Percentiles rank a stretch among this genome's conserved stretches.
Conservation (phyloP, 1,140 invertebrate species). For the Cydia amplana region DNA sequence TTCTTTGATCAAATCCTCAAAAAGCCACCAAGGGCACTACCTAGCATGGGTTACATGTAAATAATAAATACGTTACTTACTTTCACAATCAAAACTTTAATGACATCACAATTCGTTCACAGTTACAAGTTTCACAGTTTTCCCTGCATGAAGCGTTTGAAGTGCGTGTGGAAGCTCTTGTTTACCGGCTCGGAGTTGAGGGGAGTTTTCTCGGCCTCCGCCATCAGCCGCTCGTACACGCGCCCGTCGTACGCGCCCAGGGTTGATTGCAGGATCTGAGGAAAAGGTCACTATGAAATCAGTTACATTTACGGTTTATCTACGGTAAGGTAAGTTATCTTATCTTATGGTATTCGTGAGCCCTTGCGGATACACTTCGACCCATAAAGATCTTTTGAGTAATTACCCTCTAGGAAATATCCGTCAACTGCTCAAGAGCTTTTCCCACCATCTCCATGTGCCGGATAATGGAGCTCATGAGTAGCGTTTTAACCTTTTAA, state of each 20-base stretch:
- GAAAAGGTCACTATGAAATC: slow-evolving; percentile 43
- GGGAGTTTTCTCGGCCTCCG: slow-evolving; percentile 91
- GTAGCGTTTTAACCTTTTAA: too few relatives aligned
- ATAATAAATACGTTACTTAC: neutral
- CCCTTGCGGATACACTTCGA: too few relatives aligned
- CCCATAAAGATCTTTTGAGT: too few relatives aligned
- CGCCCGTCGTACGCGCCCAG: slow-evolving; percentile 94
- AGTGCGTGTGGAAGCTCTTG: slow-evolving; percentile 85
- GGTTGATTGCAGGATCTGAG: slow-evolving; percentile 79
- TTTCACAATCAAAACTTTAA: slow-evolving; percentile 3
- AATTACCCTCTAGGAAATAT: too few relatives aligned
- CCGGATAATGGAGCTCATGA: too few relatives aligned
- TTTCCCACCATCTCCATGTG: too few relatives aligned
- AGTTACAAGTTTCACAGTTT: slow-evolving; percentile 76
- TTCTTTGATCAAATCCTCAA: too few relatives aligned
- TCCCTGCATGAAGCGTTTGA: slow-evolving; percentile 88
- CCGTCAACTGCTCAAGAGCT: too few relatives aligned
- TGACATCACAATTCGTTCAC: slow-evolving; percentile 9
- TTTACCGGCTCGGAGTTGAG: slow-evolving; percentile 91
- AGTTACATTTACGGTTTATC: too few relatives aligned
- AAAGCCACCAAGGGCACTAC: too few relatives aligned
- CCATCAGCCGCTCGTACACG: slow-evolving; percentile 93
- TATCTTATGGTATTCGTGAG: too few relatives aligned
- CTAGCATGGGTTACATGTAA: neutral
- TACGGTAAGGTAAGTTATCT: too few relatives aligned